Evolutionary conservation across 2,113 vertebrate species (phyloP).

Genomic region (Tragelaphus scriptus): DNA sequence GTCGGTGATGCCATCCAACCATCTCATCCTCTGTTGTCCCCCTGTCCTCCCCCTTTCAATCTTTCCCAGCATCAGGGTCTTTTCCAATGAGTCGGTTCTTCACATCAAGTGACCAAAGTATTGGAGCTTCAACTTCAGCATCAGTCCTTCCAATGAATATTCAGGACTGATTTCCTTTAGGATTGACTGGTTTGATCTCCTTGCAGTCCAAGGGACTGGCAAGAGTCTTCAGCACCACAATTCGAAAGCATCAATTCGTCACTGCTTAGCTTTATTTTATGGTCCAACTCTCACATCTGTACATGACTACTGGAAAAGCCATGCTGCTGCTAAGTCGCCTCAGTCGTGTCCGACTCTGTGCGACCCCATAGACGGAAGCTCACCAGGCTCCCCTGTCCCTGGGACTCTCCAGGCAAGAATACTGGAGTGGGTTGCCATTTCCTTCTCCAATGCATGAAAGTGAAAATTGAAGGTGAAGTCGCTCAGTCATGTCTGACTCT

Average conservation of each 20-base stretch:
- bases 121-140: background rate
- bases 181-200: background rate
- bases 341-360: no score
- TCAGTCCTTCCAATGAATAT: background rate
- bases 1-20: background rate
- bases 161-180: background rate
- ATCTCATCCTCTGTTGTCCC: background rate
- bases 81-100: background rate
- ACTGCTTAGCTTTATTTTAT: background rate
- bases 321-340: no score
- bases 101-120: background rate
- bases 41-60: background rate
- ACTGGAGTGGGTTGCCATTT: no score
- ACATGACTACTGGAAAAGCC: background rate
- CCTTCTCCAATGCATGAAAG: no score
- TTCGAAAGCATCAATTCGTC: fast-evolving
- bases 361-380: no score
- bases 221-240: background rate
- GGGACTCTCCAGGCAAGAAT: no score
- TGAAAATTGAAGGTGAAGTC: no score
- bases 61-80: background rate
- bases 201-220: background rate
- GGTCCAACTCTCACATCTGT: background rate
- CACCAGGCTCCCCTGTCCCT: no score
- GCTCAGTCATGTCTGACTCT: no score